Base-by-base conservation (phyloP, 2,888 invertebrate species). In the Catocala sponsa region DNA sequence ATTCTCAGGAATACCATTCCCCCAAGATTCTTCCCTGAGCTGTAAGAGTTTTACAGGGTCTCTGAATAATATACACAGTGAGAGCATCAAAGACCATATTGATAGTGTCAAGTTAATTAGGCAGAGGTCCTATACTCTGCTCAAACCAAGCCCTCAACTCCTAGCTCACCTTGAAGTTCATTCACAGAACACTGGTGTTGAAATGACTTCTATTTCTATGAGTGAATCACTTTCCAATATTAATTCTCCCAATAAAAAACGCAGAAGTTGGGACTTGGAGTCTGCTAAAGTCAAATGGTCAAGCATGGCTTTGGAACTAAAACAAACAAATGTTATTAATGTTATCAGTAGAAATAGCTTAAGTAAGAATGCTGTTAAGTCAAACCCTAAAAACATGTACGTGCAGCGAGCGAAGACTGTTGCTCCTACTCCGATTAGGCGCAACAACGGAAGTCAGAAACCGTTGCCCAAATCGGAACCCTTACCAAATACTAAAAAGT, bases 91-190 rank as follows among this genome's bases (percentile, higher is more conserved):
- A 72, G 86, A 81, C 1, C 78, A 83, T 59, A 66, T 64, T 11
- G 60, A 50, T 4, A 55, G 59, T 52, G 88, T 94, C 5, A 88
- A 91, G 71, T 85, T 97, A 59, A 93, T 96, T 10, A 94, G 98
- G 55, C 97, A 97, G 79, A 96, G 97, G 66, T 98, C 98, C 0
- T 98, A 98, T 80, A 97, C 97, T 0, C 87, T 98, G 51, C 96
- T 97, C 0, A 93, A 95, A 25, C 98, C 98, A 0, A 97, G 98
- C 80, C 97, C 97, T 0, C 96, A 96, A 68, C 94, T 98, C 7
- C 82, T 97, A 32, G 96, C 96, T 9, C 96, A 96, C 78, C 89
- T 96, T 51, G 94, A 96, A 83, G 92, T 94, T 68, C 94, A 93
- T 67, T 92, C 94, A 0, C 63, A 91, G 11, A 91, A 81, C 53